Base-by-base conservation (phyloP, 2,797 vertebrate genomes). In the Sebastes baramenuke region DNA sequence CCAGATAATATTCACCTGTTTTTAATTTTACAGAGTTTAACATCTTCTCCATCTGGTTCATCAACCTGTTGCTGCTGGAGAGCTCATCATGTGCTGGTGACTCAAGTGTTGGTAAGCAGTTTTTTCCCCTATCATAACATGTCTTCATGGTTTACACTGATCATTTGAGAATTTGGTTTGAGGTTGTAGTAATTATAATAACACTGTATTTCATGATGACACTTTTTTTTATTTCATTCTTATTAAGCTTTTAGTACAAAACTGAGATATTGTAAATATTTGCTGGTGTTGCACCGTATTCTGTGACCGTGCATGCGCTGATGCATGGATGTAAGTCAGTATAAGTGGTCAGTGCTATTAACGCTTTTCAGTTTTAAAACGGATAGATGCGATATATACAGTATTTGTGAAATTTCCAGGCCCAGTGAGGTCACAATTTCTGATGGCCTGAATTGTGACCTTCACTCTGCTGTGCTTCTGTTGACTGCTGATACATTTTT, bases 61-160 rank as follows among this genome's bases (percentile, higher is more conserved):
- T 75, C 34, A 60, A 62, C 68, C 80, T 89, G 78, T 8, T 89
- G 81, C 82, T 89, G 75, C 65, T 91, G 85, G 8, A 67, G 77
- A 83, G 18, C 13, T 78, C 87, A 54, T 46, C 46, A 0, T 68
- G 67, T 74, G 67, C 76, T 54, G 74, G 8, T 25, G 85, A 76
- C 58, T 79, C 86, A 58, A 52, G 42, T 61, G 46, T 71, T 75
- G 90, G 91, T 91, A 46, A 89, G 83, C 7, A n/a, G 3, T 3
- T 25, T 67, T 66, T 6, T 18, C n/a, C 6, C 5, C 2, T 18
- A 18, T 38, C 24, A 34, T 6, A 54, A 34, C 34, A 27, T 1
- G 1, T 70, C 20, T 30, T n/a, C 14, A 49, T 78, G 2, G 13
- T 34, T 56, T 14, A 1, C 20, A 25, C 29, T 71, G 7, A 70